phyloP scores from a whole-genome alignment of 2,113 vertebrate genomes.

The Hyla sarda region DNA sequence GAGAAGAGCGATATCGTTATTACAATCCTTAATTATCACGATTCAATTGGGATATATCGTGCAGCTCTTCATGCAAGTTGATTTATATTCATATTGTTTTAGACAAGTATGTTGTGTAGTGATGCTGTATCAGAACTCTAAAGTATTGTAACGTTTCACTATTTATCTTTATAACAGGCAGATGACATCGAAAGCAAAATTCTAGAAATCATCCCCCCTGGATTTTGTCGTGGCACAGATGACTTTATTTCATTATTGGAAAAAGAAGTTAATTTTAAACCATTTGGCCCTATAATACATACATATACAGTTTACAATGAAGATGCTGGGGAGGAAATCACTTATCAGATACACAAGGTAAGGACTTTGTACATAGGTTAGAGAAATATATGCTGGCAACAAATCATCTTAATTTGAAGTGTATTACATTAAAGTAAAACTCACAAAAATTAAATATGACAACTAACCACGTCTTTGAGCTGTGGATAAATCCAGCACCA shows the following conservation, averaged over 20 bases:
- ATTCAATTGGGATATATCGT: too few relatives aligned
- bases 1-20: too few relatives aligned
- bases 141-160: not conserved
- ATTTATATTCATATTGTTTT: not conserved
- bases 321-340: conserved; percentile 88
- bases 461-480: too few relatives aligned
- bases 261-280: conserved; percentile 95
- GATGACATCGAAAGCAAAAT: conserved; percentile 95
- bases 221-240: conserved; percentile 89
- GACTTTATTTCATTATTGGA: conserved; percentile 93
- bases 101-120: not conserved
- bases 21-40: too few relatives aligned
- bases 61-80: too few relatives aligned
- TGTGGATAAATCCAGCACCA: too few relatives aligned
- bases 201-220: conserved; percentile 89
- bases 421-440: too few relatives aligned
- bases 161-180: conserved; percentile 70
- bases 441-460: too few relatives aligned
- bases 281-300: conserved; percentile 90
- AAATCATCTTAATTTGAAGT: too few relatives aligned
- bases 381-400: too few relatives aligned
- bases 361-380: not conserved
- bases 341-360: conserved; percentile 94
- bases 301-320: conserved; percentile 88
- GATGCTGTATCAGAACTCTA: not conserved